Evolutionary conservation across 1,140 invertebrate genomes (phyloP), one percentile per base, ranked within the genome.

Genomic region (Drusus annulatus): DNA sequence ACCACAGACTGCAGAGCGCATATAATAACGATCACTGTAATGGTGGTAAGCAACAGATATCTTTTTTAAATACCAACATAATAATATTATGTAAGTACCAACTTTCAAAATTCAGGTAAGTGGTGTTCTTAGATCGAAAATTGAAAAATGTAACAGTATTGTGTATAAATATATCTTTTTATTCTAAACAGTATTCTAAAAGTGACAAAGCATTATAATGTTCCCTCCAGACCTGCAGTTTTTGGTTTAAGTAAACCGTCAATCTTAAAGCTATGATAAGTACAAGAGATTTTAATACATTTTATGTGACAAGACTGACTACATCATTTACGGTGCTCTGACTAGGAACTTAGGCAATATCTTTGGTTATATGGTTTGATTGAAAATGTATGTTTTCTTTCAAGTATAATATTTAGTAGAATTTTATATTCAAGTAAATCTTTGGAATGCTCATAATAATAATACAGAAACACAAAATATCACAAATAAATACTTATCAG

Each of bases 401-500:
- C n/a, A 65, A 31, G 13, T 65, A 28, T 5, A 28, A 28, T 28
- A 28, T 28, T 2, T 2, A 28, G 17, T 19, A 16, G 51, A 21
- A 51, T 16, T 21, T 21, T 54, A 25, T 71, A 71, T 52, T 52
- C 52, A 54, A 25, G 17, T 54, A 71, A 69, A 50, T 69, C 36
- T 69, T 69, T 69, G 28, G 36, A 50, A 69, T 45, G 21, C 16
- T 7, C 13, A 62, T 28, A 36, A n/a, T 68, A 68, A 45, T 16
- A 31, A 36, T 36, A 52, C 45, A 71, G 19, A 52, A 71, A 71
- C 4, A 69, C 10, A 45, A 45, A 71, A 51, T 71, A 71, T 51
- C 45, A 52, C 19, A 25, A 71, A 52, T 52, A 16, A 71, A 28
- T 71, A 23, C 15, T 10, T 23, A 28, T 16, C 10, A 19, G 19